Percentiles rank a stretch among this genome's conserved stretches.
phyloP scores from a whole-genome alignment of 2,888 invertebrate species.

The Chrysolina americana region DNA sequence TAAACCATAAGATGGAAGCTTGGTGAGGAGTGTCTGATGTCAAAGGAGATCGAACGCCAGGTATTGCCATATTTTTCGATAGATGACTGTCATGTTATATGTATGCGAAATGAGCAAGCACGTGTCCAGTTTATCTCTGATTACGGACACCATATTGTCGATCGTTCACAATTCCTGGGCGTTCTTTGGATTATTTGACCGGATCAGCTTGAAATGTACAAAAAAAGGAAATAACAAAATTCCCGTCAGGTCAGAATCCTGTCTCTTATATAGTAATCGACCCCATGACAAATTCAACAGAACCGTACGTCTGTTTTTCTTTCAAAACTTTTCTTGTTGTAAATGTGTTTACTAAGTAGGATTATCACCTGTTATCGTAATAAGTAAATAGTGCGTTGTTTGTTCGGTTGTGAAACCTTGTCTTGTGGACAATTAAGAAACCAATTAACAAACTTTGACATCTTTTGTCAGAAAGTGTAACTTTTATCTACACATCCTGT shows the following conservation, averaged over 20 bases:
- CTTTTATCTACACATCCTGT: slow-evolving; percentile 2
- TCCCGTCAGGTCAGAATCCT: not conserved
- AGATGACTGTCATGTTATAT: no score
- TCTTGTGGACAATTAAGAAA: not conserved
- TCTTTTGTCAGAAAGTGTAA: slow-evolving; percentile 2
- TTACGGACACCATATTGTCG: no score
- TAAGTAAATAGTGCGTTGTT: slow-evolving; percentile 4
- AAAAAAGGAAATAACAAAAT: not conserved
- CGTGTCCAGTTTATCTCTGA: no score
- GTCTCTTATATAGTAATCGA: slow-evolving; percentile 3
- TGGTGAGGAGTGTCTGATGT: no score
- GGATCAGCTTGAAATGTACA: no score
- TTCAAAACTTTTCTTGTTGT: not conserved
- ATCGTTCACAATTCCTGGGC: no score
- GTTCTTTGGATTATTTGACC: no score
- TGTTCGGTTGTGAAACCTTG: not conserved
- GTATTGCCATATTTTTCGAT: no score
- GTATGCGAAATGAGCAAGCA: no score
- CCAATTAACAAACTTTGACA: slow-evolving; percentile 5
- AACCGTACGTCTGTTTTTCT: not conserved
- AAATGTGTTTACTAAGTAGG: slow-evolving; percentile 5
- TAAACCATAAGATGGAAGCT: no score
- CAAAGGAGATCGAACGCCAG: no score
- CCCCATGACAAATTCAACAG: slow-evolving; percentile 2
- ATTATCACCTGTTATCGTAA: slow-evolving; percentile 18